phyloP scores from a whole-genome alignment of 2,888 invertebrate genomes.

The Spatulosminthurus flaviceps region DNA sequence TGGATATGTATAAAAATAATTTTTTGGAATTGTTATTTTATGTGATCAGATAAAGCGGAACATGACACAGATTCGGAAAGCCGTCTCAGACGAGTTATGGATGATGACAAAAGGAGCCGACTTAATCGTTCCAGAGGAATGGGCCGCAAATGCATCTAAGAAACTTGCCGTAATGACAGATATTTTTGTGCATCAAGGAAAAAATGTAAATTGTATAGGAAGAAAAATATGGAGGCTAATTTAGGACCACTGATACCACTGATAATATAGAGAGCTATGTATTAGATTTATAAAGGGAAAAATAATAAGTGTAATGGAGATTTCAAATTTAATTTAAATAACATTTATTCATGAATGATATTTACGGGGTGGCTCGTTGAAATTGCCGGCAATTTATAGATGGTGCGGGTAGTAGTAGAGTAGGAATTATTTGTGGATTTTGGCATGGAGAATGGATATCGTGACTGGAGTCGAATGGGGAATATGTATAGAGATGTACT shows the following conservation, averaged over 20 bases:
- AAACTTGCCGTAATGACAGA: slow-evolving; percentile 67
- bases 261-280: no score
- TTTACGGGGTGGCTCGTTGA: neutral
- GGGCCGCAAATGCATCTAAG: slow-evolving; percentile 77
- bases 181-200: neutral
- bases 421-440: slow-evolving; percentile 26
- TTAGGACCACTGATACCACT: no score
- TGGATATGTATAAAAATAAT: no score
- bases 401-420: slow-evolving; percentile 6
- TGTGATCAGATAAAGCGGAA: slow-evolving; percentile 76
- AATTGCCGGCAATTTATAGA: slow-evolving; percentile 28
- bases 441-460: neutral
- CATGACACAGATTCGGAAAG: slow-evolving; percentile 76
- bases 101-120: slow-evolving; percentile 73
- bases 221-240: no score
- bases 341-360: slow-evolving; percentile 6
- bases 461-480: no score
- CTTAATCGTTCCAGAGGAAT: slow-evolving; percentile 78
- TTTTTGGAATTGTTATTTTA: neutral
- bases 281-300: no score
- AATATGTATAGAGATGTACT: no score
- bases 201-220: no score
- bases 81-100: slow-evolving; percentile 84
- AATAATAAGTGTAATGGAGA: neutral
- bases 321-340: neutral